Evolutionary conservation across 2,888 invertebrate species (phyloP), one percentile per base, ranked within the genome.

Genomic region (Imbricaverruca yamaguchii): DNA sequence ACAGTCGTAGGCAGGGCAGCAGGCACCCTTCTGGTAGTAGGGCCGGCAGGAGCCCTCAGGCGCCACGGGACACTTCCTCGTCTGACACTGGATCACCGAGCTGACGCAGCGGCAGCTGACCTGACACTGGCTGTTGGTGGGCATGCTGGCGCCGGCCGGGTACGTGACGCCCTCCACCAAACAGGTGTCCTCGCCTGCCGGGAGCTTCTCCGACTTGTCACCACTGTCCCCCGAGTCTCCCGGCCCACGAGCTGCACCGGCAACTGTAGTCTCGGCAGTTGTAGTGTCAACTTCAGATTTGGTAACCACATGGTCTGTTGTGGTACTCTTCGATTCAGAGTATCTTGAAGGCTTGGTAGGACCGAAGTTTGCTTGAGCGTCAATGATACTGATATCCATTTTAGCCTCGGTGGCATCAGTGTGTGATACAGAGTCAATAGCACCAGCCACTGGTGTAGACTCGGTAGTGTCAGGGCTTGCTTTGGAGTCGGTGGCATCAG

Each of bases 1-100:
- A 61, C 83, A 83, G 77, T 81, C 74, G 63, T 82, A 83, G 25
- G 80, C 63, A 21, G 83, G 83, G 74, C 83, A 83, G 80, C 83
- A 82, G 77, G 78, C 82, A 8, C 65, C 63, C 56, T 80, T 80
- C n/a, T 74, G 63, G 21, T 81, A 81, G n/a, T 80, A 80, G 9
- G 82, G 56, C 12, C 81, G 81, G 57, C 82, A 83, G 81, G 81
- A 80, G n/a, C 80, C 81, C 18, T 80, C 81, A 11, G 83, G 83
- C 2, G 80, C 65, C n/a, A 81, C 79, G 15, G 82, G 82, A 78
- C 83, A 83, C 0, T 82, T 80, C n/a, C 79, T 69, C n/a, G 80
- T 78, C 15, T 81, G 59, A 56, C 83, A 83, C 21, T 79, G 59
- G 13, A 83, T 81, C 9, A 81, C 80, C 25, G 83, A 82, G 80